Evolutionary conservation across 1,140 invertebrate species (phyloP).

Genomic region (Drosophila jambulina): DNA sequence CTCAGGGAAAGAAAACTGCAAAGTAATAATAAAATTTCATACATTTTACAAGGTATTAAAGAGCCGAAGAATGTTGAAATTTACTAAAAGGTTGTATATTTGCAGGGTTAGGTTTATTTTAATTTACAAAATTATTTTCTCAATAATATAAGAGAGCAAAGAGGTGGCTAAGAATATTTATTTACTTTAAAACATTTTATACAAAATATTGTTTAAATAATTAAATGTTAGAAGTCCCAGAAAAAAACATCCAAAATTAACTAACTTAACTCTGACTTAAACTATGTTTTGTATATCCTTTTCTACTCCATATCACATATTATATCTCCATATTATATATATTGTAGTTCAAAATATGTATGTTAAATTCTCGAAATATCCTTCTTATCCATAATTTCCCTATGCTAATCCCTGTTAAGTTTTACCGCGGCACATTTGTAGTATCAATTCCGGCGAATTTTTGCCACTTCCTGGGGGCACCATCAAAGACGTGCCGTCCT

Average conservation of each 20-base stretch:
- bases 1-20: background rate
- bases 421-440: conserved; percentile 17
- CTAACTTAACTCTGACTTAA: background rate
- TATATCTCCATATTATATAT: too few relatives aligned
- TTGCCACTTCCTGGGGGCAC: conserved; percentile 15
- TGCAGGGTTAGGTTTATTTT: background rate
- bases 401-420: conserved; percentile 8
- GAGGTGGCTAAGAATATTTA: background rate
- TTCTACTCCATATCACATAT: too few relatives aligned
- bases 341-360: background rate
- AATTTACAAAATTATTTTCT: too few relatives aligned
- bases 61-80: background rate
- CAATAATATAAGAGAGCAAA: too few relatives aligned
- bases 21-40: conserved; percentile 34
- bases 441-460: conserved; percentile 14
- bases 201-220: too few relatives aligned
- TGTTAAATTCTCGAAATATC: background rate
- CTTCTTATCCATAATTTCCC: conserved; percentile 4
- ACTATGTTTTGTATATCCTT: background rate
- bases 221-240: too few relatives aligned
- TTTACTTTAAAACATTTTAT: too few relatives aligned
- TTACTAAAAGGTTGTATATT: background rate
- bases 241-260: too few relatives aligned
- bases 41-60: conserved; percentile 7
- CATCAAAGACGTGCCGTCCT: conserved; percentile 33